These are phyloP conservation scores for Philaethria dido DNA, from an alignment of 2,888 invertebrate species.

Conservation along the genomic window DNA sequence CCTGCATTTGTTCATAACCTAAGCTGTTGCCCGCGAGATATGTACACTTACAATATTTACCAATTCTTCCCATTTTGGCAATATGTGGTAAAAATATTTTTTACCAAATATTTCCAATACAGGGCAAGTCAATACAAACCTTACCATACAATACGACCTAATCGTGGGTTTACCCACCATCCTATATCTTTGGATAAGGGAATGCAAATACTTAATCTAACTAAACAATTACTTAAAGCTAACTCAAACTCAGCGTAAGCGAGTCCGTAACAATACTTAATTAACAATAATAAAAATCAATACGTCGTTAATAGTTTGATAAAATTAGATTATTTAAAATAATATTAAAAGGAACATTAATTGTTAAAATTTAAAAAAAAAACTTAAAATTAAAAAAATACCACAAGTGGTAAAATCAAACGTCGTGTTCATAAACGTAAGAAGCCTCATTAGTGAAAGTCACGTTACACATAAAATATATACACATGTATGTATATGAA, in stretches of 20 bases:
- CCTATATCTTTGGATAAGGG: slow-evolving; percentile 24
- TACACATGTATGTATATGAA: slow-evolving; percentile 11
- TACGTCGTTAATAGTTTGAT: background rate
- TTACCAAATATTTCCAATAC: background rate
- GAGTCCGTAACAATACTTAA: background rate
- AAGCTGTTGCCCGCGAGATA: slow-evolving; percentile 52
- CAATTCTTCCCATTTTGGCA: background rate
- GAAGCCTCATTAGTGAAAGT: background rate
- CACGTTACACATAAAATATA: background rate
- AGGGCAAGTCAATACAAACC: slow-evolving; percentile 15
- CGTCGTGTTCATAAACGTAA: slow-evolving; percentile 19
- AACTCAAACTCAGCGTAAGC: slow-evolving; percentile 24
- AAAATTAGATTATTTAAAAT: background rate
- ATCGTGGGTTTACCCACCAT: slow-evolving; percentile 24
- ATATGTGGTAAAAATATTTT: background rate
- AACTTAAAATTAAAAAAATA: background rate
- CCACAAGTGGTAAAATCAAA: background rate
- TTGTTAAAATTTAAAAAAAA: background rate
- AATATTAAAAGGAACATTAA: background rate
- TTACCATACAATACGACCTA: slow-evolving; percentile 21
- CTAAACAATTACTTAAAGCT: slow-evolving; percentile 32
- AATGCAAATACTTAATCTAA: slow-evolving; percentile 29
- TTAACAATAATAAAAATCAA: slow-evolving; percentile 2
- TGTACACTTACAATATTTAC: slow-evolving; percentile 51
- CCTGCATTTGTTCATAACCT: slow-evolving; percentile 33